These are phyloP conservation scores for Mareca strepera DNA, from an alignment of 2,797 vertebrate genomes.

Conservation along the genomic window DNA sequence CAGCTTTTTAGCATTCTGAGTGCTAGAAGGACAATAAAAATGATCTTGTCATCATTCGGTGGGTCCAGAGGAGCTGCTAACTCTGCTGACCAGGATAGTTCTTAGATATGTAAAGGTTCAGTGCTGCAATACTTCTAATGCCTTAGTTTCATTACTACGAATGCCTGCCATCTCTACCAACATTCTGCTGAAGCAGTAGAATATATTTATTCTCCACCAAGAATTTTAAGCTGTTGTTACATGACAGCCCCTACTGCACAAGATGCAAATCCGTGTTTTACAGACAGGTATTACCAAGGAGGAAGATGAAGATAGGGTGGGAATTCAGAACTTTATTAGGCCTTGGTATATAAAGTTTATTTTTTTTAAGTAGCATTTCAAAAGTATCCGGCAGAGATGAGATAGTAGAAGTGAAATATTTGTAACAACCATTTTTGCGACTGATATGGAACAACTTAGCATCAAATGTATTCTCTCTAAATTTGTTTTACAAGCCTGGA, in stretches of 20 bases:
- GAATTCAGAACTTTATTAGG: background rate
- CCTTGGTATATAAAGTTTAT: background rate
- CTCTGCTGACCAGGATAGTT: background rate
- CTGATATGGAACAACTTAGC: background rate
- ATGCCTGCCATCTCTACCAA: background rate
- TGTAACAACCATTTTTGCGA: background rate
- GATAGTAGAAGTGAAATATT: background rate
- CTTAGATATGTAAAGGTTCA: background rate
- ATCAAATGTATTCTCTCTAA: background rate
- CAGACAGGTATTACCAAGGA: background rate
- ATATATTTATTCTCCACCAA: background rate
- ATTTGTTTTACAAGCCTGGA: background rate
- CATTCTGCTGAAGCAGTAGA: background rate
- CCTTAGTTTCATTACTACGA: background rate
- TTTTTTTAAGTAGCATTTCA: background rate
- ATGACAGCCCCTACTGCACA: accelerated
- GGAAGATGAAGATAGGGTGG: background rate
- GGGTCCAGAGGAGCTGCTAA: background rate
- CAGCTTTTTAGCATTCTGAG: background rate
- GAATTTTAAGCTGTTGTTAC: background rate
- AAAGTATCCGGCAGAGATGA: background rate
- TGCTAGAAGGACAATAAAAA: background rate
- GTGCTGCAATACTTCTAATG: background rate
- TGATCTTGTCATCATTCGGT: background rate
- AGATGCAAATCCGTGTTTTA: background rate